Base-by-base conservation (phyloP, 2,888 invertebrate species). In the Diabrotica balteata region DNA sequence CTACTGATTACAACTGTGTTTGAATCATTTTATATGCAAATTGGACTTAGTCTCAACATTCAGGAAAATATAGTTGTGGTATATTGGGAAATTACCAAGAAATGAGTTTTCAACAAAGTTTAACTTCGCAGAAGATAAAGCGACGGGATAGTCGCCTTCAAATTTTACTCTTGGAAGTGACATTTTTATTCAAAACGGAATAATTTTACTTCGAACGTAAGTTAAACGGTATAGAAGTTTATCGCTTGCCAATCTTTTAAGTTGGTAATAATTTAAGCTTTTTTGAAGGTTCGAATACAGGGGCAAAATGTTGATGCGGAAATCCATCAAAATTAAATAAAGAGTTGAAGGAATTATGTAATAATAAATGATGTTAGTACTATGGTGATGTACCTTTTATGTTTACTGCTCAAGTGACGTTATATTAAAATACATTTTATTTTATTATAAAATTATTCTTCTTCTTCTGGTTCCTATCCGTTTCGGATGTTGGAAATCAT, bases 81-180 rank as follows among this genome's bases (percentile, higher is more conserved):
- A 76, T 78, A 76, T 77, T 77, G 76, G 76, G 75, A 77, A 78
- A 78, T 78, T 78, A 78, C 76, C 73, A 72, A 75, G 75, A 75
- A 76, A 78, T 74, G 76, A 77, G 76, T 77, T 78, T 77, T 69
- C 74, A 75, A 77, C 75, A 77, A 77, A 76, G 75, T 77, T 77
- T 70, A 70, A 70, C 66, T 72, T 59, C 61, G 54, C 54, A 47
- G 59, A 57, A 66, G 67, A 70, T 67, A 67, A 66, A 67, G 59
- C 62, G 59, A 17, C 49, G 54, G 55, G 68, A 69, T 67, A 69
- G 67, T 70, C 66, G 63, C 61, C 63, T 60, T 63, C 50, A 49
- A 68, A 63, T 67, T 64, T 59, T 45, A 17, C 47, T 9, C 11
- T 61, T 45, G 17, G 32, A 66, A 67, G 61, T 63, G 67, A 67